These are phyloP conservation scores for Onthophagus sagittarius DNA, from an alignment of 2,888 invertebrate species.

Conservation along the genomic window DNA sequence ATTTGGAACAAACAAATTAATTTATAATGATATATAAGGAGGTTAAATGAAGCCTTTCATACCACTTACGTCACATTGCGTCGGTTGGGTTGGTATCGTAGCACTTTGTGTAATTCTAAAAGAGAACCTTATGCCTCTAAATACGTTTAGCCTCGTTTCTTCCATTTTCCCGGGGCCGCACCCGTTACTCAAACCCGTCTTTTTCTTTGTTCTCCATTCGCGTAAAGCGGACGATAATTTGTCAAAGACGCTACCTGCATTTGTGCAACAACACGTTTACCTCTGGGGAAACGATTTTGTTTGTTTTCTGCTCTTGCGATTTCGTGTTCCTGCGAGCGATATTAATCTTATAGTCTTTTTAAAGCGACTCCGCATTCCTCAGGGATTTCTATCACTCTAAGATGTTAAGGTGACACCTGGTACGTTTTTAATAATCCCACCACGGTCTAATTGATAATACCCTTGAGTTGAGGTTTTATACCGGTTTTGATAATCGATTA, in stretches of 20 bases:
- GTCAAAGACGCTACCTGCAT: neutral
- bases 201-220: neutral
- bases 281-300: neutral
- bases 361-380: neutral
- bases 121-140: neutral
- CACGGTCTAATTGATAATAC: conserved; percentile 11
- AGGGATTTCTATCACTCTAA: neutral
- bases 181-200: neutral
- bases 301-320: neutral
- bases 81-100: neutral
- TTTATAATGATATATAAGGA: neutral
- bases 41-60: neutral
- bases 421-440: neutral
- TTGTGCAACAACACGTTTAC: neutral
- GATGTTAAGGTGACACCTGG: neutral
- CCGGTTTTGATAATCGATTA: neutral
- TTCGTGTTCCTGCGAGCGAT: neutral
- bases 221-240: neutral
- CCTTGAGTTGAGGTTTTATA: neutral
- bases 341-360: neutral
- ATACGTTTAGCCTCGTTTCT: neutral
- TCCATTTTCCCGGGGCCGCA: neutral
- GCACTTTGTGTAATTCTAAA: neutral
- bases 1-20: neutral
- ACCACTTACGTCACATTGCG: neutral